Evolutionary conservation across 2,888 invertebrate genomes (phyloP), one percentile per base, ranked within the genome.

Genomic region (Hirtodrosophila confusa): DNA sequence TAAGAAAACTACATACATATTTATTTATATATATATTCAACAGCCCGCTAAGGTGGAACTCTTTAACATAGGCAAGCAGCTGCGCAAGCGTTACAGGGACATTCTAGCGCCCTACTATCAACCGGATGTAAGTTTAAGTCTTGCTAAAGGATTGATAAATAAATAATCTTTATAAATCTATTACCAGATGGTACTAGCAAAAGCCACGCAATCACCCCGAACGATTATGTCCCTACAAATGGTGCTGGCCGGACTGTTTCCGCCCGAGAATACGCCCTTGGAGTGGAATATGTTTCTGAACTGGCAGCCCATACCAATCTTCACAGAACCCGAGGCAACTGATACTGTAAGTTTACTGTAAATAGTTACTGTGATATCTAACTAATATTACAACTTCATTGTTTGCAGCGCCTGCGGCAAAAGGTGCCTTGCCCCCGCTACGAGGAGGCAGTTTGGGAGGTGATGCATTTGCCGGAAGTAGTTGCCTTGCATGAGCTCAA

Each of bases 221-320:
- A 95, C 96, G 0, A 93, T 95, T 82, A 95, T 95, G 93, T 95
- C 95, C 11, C 93, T 95, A 47, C 93, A 94, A 80, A 90, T 94
- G 35, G 93, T 95, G 35, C 92, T 95, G 51, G 95, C 95, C 0
- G 95, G 95, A 0, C 88, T 96, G 43, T 96, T 94, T 93, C 94
- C 94, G 40, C 95, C 95, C 0, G 90, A 90, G 53, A 89, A 91
- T 2, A 92, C 92, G 10, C 82, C 91, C 1, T 91, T 94, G 90
- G 91, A 92, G 75, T 94, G 94, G 94, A 93, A 93, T 80, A 64
- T 90, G 40, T 88, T 92, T 51, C 83, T 96, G n/a, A 90, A 93
- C 60, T 97, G 96, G 96, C 95, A 95, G 82, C 97, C 96, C 0
- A 94, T 96, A 55, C 95, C 96, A 1, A 93, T 96, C 1, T 93